Percentiles rank a stretch among this genome's conserved stretches.
Conservation (phyloP, 2,113 vertebrate species). For the Microtus montanus region DNA sequence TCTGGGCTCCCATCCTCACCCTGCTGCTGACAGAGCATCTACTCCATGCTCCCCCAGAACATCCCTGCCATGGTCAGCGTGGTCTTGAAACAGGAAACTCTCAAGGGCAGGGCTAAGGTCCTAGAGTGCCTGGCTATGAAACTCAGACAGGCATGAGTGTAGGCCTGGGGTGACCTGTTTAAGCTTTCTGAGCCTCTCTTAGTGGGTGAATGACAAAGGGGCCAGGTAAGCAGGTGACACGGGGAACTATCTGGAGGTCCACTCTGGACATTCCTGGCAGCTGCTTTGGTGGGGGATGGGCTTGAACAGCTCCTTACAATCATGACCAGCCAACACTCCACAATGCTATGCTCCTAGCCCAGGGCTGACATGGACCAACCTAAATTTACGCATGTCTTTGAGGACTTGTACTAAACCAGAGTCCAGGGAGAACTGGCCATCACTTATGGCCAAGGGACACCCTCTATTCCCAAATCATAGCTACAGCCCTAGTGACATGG, state of each 20-base stretch:
- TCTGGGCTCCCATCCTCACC: neutral
- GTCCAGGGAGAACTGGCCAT: neutral
- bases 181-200: neutral
- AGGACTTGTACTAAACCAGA: neutral
- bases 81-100: neutral
- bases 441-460: neutral
- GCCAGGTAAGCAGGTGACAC: neutral
- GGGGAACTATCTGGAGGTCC: neutral
- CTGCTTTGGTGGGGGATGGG: neutral
- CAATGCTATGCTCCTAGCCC: neutral
- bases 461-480: neutral
- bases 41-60: neutral
- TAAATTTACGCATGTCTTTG: neutral
- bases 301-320: neutral
- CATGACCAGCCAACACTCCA: neutral
- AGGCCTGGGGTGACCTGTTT: neutral
- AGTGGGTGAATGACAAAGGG: neutral
- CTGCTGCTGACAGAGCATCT: neutral
- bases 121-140: neutral
- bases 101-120: neutral
- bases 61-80: neutral
- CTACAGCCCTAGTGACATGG: neutral
- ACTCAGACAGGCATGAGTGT: neutral
- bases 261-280: neutral
- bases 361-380: neutral